phyloP scores from a whole-genome alignment of 2,888 invertebrate genomes.

The Caradrina clavipalpis region DNA sequence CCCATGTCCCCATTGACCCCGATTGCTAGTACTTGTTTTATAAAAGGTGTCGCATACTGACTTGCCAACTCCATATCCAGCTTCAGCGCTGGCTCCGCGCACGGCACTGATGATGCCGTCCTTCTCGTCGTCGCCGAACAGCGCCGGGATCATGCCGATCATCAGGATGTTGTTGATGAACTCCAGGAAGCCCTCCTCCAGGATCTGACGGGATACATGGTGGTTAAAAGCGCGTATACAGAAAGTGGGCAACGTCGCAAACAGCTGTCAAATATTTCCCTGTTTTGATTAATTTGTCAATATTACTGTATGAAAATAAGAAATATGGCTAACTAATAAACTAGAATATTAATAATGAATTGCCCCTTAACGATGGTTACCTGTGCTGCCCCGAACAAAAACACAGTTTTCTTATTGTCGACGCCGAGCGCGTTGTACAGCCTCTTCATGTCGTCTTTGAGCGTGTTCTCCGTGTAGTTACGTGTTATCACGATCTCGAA shows the following conservation, averaged over 20 bases:
- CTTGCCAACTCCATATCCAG: constrained; percentile 94
- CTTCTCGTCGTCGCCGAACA: constrained; percentile 97
- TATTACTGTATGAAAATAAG: no score
- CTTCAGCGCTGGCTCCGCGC: constrained; percentile 93
- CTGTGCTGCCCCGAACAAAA: constrained; percentile 96
- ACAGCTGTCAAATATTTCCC: no score
- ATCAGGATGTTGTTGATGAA: constrained; percentile 97
- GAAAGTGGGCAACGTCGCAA: no score
- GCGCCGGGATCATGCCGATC: constrained; percentile 96
- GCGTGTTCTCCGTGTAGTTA: constrained; percentile 95
- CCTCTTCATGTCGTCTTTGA: constrained; percentile 96
- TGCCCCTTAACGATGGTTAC: no score
- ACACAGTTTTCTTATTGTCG: constrained; percentile 94
- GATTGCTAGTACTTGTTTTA: no score
- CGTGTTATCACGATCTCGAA: constrained; percentile 96
- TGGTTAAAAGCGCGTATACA: no score
- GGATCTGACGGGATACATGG: constrained; percentile 82
- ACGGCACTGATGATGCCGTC: constrained; percentile 94
- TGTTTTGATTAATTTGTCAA: no score
- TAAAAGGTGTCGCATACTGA: constrained; percentile 67
- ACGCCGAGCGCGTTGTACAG: constrained; percentile 95
- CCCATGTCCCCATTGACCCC: no score
- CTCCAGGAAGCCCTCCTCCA: constrained; percentile 96
- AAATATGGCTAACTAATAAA: no score
- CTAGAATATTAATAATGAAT: no score